Conservation (phyloP, 1,140 invertebrate genomes). For the Cheumatopsyche charites region DNA sequence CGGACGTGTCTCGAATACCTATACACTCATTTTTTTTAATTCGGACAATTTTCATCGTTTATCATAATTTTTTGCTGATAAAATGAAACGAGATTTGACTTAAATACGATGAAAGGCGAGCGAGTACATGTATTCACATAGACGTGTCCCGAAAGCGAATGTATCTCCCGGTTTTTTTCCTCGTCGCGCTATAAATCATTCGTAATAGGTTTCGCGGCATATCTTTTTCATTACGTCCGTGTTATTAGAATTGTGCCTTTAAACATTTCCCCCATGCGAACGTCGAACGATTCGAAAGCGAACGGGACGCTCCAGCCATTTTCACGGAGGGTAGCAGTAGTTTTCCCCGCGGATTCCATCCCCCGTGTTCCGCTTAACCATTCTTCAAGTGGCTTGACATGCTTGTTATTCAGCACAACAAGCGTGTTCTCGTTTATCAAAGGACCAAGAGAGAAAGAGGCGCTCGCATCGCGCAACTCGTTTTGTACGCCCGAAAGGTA, state of each 20-base stretch:
- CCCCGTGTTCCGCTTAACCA: constrained; percentile 27
- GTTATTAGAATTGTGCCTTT: no score
- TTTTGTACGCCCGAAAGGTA: constrained; percentile 22
- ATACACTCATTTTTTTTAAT: neutral
- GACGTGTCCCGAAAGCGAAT: no score
- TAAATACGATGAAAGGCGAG: neutral
- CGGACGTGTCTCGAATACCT: constrained; percentile 19
- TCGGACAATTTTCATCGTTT: constrained; percentile 21
- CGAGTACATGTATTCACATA: no score
- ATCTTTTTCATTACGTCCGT: no score
- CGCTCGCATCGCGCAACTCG: neutral
- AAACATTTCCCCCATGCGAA: neutral
- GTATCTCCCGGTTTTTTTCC: no score
- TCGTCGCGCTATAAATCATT: no score
- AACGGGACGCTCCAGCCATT: neutral
- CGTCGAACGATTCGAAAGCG: neutral
- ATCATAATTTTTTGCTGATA: constrained; percentile 7
- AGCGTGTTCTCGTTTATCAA: constrained; percentile 35
- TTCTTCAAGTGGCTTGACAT: constrained; percentile 36
- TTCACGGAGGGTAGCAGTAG: neutral
- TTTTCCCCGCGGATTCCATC: constrained; percentile 11
- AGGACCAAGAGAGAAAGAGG: constrained; percentile 12
- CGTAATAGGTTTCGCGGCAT: no score
- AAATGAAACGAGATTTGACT: constrained; percentile 4
- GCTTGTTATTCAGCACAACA: constrained; percentile 37